These are phyloP conservation scores for Sapayoa aenigma DNA, from an alignment of 2,113 vertebrate genomes.

Conservation along the genomic window DNA sequence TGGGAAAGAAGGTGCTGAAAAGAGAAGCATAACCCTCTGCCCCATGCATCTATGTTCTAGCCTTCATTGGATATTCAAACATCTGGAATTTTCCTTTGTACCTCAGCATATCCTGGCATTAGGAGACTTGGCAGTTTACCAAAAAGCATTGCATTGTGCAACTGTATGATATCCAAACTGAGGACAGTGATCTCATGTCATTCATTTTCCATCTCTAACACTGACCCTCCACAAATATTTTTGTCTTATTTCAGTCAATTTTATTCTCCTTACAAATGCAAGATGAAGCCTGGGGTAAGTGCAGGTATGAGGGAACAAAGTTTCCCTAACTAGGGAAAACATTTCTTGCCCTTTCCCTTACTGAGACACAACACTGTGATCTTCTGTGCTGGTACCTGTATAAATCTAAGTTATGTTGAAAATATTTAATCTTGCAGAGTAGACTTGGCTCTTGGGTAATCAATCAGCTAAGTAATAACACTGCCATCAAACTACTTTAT, in stretches of 20 bases:
- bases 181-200: background rate
- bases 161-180: background rate
- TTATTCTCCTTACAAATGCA: background rate
- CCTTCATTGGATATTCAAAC: background rate
- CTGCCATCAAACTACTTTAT: constrained; percentile 41
- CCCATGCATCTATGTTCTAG: background rate
- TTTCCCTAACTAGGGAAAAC: background rate
- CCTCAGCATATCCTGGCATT: background rate
- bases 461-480: constrained; percentile 30
- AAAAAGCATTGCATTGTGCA: background rate
- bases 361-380: background rate
- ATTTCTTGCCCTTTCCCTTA: background rate
- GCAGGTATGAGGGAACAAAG: background rate
- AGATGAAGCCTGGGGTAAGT: background rate
- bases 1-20: background rate
- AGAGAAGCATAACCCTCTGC: background rate
- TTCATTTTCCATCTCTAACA: background rate
- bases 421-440: constrained; percentile 17
- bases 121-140: background rate
- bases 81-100: constrained; percentile 39
- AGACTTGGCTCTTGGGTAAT: constrained; percentile 1
- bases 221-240: background rate
- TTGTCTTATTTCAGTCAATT: background rate
- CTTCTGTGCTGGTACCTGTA: background rate
- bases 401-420: constrained; percentile 12